Conservation (phyloP, 2,113 vertebrate species). For the Lepidothrix coronata region DNA sequence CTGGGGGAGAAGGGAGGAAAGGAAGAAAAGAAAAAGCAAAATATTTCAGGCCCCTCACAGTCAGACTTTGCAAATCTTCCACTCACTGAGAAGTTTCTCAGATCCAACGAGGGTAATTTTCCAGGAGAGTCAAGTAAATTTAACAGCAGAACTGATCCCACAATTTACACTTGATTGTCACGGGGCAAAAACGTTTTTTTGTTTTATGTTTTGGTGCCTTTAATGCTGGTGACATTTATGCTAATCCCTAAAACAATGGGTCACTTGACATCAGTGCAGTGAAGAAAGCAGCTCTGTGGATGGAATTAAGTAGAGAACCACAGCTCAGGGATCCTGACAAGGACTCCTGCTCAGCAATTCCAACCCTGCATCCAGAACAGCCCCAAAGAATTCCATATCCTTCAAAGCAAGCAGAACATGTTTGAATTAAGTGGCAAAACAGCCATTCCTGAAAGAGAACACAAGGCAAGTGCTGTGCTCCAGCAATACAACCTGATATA, state of each 20-base stretch:
- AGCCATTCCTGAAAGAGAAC: not conserved
- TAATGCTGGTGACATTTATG: not conserved
- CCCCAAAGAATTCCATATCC: not conserved
- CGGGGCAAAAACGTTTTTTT: not conserved
- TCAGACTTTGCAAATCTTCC: not conserved
- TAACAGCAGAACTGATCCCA: not conserved
- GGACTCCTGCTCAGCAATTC: not conserved
- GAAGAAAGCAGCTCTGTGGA: slow-evolving; percentile 53
- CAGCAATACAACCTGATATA: not conserved
- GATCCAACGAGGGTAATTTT: not conserved
- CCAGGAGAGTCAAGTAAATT: slow-evolving; percentile 2
- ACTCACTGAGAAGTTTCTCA: not conserved
- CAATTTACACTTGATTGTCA: not conserved
- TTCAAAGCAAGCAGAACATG: not conserved
- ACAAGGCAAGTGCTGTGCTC: not conserved
- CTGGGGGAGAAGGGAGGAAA: not conserved
- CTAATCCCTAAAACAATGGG: slow-evolving; percentile 41
- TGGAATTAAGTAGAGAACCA: not conserved
- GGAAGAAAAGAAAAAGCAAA: not conserved
- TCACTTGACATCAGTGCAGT: not conserved
- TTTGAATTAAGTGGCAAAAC: not conserved
- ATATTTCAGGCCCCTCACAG: not conserved
- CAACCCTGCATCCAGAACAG: not conserved
- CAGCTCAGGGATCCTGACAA: not conserved
- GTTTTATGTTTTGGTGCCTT: not conserved